Conservation (phyloP, 2,797 vertebrate species). For the Champsocephalus esox region DNA sequence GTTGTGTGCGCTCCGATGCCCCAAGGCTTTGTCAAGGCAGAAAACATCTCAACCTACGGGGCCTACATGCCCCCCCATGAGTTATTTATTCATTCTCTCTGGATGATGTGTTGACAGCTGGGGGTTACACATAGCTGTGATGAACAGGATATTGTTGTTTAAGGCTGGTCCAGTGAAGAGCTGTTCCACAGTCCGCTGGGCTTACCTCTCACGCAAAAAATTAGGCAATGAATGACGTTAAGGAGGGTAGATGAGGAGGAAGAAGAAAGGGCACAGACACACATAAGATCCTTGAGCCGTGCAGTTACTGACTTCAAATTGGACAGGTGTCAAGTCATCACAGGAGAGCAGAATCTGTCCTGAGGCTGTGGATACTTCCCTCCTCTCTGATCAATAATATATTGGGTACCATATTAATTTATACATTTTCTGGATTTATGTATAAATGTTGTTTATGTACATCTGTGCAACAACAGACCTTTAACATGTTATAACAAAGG, state of each 20-base stretch:
- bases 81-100: conserved; percentile 71
- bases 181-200: conserved; percentile 31
- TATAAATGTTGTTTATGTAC: not conserved
- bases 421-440: conserved; percentile 4
- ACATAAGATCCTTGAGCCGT: conserved; percentile 16
- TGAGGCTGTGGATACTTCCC: conserved; percentile 26
- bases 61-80: conserved; percentile 56
- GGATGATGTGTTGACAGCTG: conserved; percentile 70
- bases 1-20: conserved; percentile 63
- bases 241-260: conserved; percentile 10
- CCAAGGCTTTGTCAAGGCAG: conserved; percentile 73
- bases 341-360: conserved; percentile 19
- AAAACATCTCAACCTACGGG: conserved; percentile 64
- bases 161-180: conserved; percentile 30
- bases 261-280: not conserved
- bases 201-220: conserved; percentile 45
- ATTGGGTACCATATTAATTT: conserved; percentile 27
- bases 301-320: conserved; percentile 4
- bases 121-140: conserved; percentile 26
- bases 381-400: conserved; percentile 34
- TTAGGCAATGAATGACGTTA: conserved; percentile 58
- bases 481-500: not conserved
- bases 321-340: conserved; percentile 46
- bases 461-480: not conserved
- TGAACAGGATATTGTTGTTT: conserved; percentile 65